phyloP scores from a whole-genome alignment of 2,113 vertebrate species.

The Chloroceryle aenea region DNA sequence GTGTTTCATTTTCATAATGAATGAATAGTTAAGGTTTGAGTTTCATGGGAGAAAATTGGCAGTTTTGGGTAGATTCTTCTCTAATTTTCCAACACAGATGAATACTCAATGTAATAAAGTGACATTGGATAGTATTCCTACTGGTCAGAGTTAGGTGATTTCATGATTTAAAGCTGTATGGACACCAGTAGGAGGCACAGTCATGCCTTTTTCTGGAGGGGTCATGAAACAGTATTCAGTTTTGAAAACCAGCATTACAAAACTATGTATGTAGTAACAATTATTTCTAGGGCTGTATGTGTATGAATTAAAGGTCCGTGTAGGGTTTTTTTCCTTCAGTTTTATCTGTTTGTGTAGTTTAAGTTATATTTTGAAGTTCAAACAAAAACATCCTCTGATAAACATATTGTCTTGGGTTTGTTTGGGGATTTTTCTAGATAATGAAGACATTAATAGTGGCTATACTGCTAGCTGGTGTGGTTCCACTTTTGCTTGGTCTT shows the following conservation, averaged over 20 bases:
- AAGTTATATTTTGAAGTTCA: background rate
- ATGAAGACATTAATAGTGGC: constrained; percentile 96
- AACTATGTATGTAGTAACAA: background rate
- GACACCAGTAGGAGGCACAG: background rate
- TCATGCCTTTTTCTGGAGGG: background rate
- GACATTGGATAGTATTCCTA: background rate
- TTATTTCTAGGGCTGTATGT: background rate
- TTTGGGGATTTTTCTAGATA: constrained; percentile 79
- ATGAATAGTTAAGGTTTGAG: background rate
- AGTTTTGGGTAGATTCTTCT: background rate
- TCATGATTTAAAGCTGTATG: background rate
- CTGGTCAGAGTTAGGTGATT: background rate
- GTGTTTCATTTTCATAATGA: background rate
- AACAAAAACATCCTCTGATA: background rate
- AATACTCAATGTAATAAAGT: background rate
- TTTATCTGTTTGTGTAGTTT: background rate
- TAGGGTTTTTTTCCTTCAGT: background rate
- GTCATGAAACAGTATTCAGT: background rate
- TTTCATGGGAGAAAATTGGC: background rate
- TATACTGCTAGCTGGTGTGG: constrained; percentile 91
- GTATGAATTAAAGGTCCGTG: background rate
- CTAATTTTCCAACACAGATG: background rate
- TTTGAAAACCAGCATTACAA: background rate
- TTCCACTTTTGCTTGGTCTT: constrained; percentile 92
- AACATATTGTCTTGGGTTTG: background rate